Percentiles rank a stretch among this genome's conserved stretches.
These are phyloP conservation scores for Callipepla californica DNA, from an alignment of 2,113 vertebrate species.

Conservation along the genomic window DNA sequence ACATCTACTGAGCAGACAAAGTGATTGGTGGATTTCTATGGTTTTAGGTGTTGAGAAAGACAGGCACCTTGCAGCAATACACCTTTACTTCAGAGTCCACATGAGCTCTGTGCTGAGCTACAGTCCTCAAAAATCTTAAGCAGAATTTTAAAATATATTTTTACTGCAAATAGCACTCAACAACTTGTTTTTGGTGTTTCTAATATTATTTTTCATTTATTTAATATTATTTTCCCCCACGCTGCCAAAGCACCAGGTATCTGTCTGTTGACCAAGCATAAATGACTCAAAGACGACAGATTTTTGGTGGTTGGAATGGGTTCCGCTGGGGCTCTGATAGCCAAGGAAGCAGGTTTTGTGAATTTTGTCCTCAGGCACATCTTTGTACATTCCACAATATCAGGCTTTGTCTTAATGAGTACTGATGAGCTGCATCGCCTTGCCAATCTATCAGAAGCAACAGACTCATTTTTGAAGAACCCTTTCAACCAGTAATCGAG, in stretches of 20 bases:
- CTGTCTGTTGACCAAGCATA: not conserved
- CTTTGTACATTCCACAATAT: not conserved
- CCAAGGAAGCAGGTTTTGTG: not conserved
- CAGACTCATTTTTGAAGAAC: constrained; percentile 2
- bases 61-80: not conserved
- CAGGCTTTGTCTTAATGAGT: not conserved
- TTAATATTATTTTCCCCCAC: not conserved
- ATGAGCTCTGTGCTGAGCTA: not conserved
- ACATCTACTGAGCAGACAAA: not conserved
- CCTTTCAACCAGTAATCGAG: not conserved
- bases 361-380: not conserved
- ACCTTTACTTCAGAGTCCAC: not conserved
- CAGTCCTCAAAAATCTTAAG: not conserved
- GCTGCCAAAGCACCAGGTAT: not conserved
- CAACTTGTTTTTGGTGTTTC: not conserved
- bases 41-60: not conserved
- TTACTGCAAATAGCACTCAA: not conserved
- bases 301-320: not conserved
- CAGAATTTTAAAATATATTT: not conserved
- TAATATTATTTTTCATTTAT: not conserved
- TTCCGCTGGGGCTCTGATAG: not conserved
- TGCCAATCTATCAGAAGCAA: not conserved
- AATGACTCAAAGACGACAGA: not conserved
- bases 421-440: not conserved
- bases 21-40: not conserved